Base-by-base conservation (phyloP, 2,888 invertebrate genomes). In the Dorcus parallelipipedus region DNA sequence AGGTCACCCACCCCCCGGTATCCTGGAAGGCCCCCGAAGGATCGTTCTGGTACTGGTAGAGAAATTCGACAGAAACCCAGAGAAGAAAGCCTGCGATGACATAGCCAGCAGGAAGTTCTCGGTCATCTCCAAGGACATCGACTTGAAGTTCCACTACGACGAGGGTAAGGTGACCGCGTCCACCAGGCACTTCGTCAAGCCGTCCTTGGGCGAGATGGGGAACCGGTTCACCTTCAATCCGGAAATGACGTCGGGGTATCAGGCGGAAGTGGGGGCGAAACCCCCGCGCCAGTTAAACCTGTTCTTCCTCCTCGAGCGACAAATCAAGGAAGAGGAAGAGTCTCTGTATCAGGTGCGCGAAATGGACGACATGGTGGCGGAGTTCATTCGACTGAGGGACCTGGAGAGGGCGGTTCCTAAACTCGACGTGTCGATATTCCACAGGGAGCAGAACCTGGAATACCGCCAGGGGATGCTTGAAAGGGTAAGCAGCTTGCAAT, bases 171-270 rank as follows among this genome's bases (percentile, higher is more conserved):
- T 86, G 3, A 85, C 87, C 0, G 85, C 86, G 60, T 82, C 85
- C 9, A 87, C 84, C 0, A 81, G 88, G 42, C 81, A 79, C 51
- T 91, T 86, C 66, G 78, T 81, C 2, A 91, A 90, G 69, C 90
- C 91, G 0, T 84, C 86, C 4, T 76, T 85, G 54, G 84, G 87
- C 0, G 89, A 91, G 69, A 86, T 88, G 67, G 89, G 88, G 0
- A 85, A 88, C 4, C 83, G 84, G 65, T 79, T 89, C 8, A 73
- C 81, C 41, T 89, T 85, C 64, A 82, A 86, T 71, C 85, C 86
- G 1, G 82, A 84, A 3, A 81, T 86, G 61, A 87, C 86, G 0
- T 80, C 82, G 17, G 85, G 85, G 39, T 91, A 89, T 69, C 84
- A 86, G 68, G 89, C 89, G 0, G 86, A 89, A 66, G 83, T 86